Evolutionary conservation across 2,797 vertebrate genomes (phyloP), one percentile per base, ranked within the genome.

Genomic region (Urophycis tenuis): DNA sequence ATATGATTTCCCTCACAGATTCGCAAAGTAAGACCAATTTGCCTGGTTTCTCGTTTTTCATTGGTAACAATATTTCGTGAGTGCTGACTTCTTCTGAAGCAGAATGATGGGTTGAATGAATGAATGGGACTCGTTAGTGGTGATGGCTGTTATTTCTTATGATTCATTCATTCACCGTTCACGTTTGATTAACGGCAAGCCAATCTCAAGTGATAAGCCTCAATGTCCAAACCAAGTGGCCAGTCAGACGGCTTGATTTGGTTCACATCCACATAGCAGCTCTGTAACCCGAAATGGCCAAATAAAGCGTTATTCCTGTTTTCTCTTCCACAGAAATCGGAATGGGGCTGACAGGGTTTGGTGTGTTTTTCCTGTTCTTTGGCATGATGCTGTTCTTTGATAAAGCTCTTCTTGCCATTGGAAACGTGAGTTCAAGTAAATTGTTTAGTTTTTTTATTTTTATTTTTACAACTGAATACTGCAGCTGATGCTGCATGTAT

Each of bases 301-400:
- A 53, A n/a, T 60, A n/a, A 60, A 60, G 22, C 22, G 53, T 71
- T 17, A 71, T 31, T 33, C 1, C 25, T 67, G 6, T 11, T 1
- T 29, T 67, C 69, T 71, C 25, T 17, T 70, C n/a, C 67, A 2
- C 86, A 92, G 91, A 92, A 41, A 91, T 92, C 15, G 91, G 91
- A 35, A 92, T 92, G 89, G 91, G 91, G n/a, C 84, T 92, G 82
- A 91, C 91, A 0, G 92, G 87, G 4, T 89, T 91, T 17, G 91
- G 92, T 9, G 88, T 93, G 53, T 90, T 90, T 76, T 88, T 88
- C 60, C 81, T 91, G 32, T 81, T 88, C 78, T 91, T 90, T 45
- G 85, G 87, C 15, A 85, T 91, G 91, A 85, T 92, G 88, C 91
- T 91, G 83, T 93, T 93, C 83, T 92, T 88, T 76, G 88, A 90